These are phyloP conservation scores for Bothrops jararaca DNA, from an alignment of 2,113 vertebrate genomes.

Conservation along the genomic window DNA sequence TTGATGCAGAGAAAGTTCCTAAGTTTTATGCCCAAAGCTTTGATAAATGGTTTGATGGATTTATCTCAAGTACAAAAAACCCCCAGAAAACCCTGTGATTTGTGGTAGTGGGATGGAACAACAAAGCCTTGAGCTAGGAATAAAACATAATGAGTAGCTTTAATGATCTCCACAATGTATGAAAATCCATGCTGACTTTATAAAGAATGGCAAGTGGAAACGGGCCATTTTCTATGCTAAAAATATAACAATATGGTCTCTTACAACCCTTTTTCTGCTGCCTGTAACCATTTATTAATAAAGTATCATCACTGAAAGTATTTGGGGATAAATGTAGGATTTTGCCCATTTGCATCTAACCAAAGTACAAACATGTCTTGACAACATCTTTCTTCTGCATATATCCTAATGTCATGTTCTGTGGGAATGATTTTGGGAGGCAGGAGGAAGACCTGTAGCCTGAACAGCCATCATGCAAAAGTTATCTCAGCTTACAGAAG, in stretches of 20 bases:
- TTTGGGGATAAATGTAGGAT: not conserved
- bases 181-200: constrained; percentile 46
- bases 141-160: constrained; percentile 47
- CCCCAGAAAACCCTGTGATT: not conserved
- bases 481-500: not conserved
- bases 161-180: constrained; percentile 28
- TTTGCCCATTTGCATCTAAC: not conserved
- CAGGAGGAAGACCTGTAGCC: not conserved
- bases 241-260: constrained; percentile 49
- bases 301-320: constrained; percentile 33
- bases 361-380: not conserved
- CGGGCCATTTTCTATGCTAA: constrained; percentile 52
- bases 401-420: not conserved
- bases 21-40: not conserved
- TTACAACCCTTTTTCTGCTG: constrained; percentile 36
- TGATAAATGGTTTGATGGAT: not conserved
- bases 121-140: not conserved
- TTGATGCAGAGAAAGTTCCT: not conserved
- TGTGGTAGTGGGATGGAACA: constrained; percentile 11
- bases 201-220: constrained; percentile 48
- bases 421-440: not conserved
- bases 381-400: not conserved
- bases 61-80: not conserved
- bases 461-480: not conserved
- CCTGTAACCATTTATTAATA: constrained; percentile 33